Evolutionary conservation across 92 coral and sea anemone genomes (phyloP).

Genomic region (Ricordea florida): DNA sequence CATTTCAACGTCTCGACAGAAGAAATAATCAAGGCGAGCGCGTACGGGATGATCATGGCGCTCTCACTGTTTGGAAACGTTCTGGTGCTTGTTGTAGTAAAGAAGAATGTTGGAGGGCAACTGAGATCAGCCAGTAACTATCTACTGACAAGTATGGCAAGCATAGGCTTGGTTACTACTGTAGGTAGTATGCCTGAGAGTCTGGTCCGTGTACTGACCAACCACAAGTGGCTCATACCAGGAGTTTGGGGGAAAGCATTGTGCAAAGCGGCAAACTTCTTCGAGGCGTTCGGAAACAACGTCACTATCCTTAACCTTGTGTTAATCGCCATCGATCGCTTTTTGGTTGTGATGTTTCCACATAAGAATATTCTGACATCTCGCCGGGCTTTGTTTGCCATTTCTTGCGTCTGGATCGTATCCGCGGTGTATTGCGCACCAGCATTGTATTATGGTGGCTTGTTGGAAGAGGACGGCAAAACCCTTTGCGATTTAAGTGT

Average conservation of each 20-base stretch:
- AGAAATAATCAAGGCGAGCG: slow-evolving; percentile 15
- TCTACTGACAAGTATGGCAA: slow-evolving; percentile 54
- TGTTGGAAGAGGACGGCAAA: slow-evolving; percentile 10
- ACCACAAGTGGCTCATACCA: slow-evolving; percentile 40
- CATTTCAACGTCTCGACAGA: not conserved
- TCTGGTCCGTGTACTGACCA: slow-evolving; percentile 35
- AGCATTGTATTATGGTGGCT: slow-evolving; percentile 42
- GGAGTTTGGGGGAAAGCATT: slow-evolving; percentile 36
- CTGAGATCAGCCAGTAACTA: slow-evolving; percentile 47
- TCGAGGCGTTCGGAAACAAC: slow-evolving; percentile 29
- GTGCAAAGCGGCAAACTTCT: slow-evolving; percentile 39
- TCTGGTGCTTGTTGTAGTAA: slow-evolving; percentile 40
- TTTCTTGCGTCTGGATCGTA: slow-evolving; percentile 17
- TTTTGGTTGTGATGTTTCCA: slow-evolving; percentile 43
- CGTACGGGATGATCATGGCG: slow-evolving; percentile 21
- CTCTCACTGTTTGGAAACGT: slow-evolving; percentile 43
- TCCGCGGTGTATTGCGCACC: slow-evolving; percentile 37
- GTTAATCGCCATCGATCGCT: slow-evolving; percentile 47
- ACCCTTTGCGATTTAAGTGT: slow-evolving; percentile 40
- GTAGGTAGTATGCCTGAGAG: slow-evolving; percentile 62
- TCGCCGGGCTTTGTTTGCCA: slow-evolving; percentile 13
- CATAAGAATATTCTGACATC: slow-evolving; percentile 10
- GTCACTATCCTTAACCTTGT: slow-evolving; percentile 26
- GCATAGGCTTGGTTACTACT: slow-evolving; percentile 36
- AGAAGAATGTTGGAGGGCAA: slow-evolving; percentile 47